Evolutionary conservation across 92 coral and sea anemone species (phyloP).

Genomic region (Parazoanthus darwini): DNA sequence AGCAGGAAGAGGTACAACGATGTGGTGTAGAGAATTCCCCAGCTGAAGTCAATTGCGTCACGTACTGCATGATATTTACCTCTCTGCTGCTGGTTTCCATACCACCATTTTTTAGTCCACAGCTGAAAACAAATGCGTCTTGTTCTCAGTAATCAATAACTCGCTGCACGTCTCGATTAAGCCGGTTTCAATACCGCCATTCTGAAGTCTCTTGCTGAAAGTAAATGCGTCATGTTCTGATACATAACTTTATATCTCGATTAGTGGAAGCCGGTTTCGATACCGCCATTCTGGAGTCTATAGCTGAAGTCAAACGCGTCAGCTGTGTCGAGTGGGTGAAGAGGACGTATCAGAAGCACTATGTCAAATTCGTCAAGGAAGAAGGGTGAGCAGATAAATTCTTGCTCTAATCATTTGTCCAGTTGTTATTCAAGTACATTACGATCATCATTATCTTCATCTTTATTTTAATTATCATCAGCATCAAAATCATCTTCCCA

Average conservation of each 20-base stretch:
- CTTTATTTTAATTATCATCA: not conserved
- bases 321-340: slow-evolving; percentile 50
- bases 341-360: slow-evolving; percentile 43
- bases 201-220: slow-evolving; percentile 45
- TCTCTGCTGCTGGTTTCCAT: slow-evolving; percentile 2
- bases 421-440: no score
- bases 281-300: slow-evolving; percentile 40
- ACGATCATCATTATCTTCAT: not conserved
- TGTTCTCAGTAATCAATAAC: not conserved
- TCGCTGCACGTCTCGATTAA: not conserved
- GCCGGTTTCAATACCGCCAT: slow-evolving; percentile 31
- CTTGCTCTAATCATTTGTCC: not conserved
- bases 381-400: slow-evolving; percentile 41
- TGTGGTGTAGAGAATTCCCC: slow-evolving; percentile 2
- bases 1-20: no score
- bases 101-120: slow-evolving; percentile 38
- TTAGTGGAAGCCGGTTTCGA: slow-evolving; percentile 13
- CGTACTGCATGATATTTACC: not conserved
- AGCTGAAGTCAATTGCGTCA: slow-evolving; percentile 35
- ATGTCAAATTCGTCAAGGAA: slow-evolving; percentile 49
- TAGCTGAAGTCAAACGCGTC: slow-evolving; percentile 45
- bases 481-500: no score
- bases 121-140: slow-evolving; percentile 40
- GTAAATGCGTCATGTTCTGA: not conserved
- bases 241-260: not conserved